A percentile compares a stretch with the other conserved stretches of the same genome.
phyloP scores from a whole-genome alignment of 35 echinoderm and acorn worm genomes.

The Amphiura filiformis region DNA sequence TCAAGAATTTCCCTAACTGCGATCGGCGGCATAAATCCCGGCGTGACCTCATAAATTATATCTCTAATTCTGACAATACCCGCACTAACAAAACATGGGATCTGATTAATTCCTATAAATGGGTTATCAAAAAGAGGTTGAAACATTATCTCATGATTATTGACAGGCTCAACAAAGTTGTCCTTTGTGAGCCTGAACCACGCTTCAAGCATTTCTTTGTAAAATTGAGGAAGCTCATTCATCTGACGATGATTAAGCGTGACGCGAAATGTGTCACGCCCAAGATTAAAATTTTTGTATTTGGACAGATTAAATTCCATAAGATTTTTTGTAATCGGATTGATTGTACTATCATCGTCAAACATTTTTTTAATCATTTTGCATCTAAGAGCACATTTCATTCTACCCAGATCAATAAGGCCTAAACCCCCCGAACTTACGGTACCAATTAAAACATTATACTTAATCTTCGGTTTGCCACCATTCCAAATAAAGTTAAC shows the following conservation, averaged over 20 bases:
- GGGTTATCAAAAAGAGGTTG: neutral
- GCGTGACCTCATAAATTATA: neutral
- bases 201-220: neutral
- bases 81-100: neutral
- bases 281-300: neutral
- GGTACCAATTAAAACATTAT: neutral
- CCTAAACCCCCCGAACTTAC: neutral
- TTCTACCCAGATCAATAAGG: neutral
- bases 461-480: neutral
- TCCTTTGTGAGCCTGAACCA: neutral
- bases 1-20: too few relatives aligned
- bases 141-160: neutral
- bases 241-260: neutral
- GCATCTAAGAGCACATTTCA: neutral
- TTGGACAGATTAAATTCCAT: neutral
- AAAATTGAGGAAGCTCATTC: neutral
- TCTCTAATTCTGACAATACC: neutral
- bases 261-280: neutral
- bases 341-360: neutral
- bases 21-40: neutral
- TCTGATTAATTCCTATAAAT: neutral
- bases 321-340: neutral
- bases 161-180: neutral
- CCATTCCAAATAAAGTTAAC: neutral
- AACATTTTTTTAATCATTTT: neutral